A percentile compares a stretch with the other conserved stretches of the same genome.
phyloP scores from a whole-genome alignment of 2,797 vertebrate genomes.

The Odontamblyopus lacepedii region DNA sequence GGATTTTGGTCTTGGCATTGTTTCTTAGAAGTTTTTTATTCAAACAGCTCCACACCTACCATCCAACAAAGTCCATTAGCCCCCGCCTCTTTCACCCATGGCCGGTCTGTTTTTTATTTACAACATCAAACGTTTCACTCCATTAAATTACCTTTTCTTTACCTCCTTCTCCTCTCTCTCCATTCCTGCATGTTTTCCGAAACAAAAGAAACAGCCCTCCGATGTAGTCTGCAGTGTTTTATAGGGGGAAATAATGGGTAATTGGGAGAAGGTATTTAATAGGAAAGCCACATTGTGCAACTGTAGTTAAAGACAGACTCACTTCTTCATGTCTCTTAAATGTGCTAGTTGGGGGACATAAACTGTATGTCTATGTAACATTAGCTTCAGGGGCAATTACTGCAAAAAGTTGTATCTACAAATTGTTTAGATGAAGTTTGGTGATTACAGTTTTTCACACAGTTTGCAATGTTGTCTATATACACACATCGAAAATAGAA shows the following conservation, averaged over 20 bases:
- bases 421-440: no score
- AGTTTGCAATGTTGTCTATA: no score
- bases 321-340: constrained; percentile 64
- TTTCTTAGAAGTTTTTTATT: constrained; percentile 75
- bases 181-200: constrained; percentile 77
- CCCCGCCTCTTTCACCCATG: constrained; percentile 71
- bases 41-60: constrained; percentile 79
- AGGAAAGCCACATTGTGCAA: constrained; percentile 76
- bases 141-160: constrained; percentile 79
- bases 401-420: no score
- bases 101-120: constrained; percentile 82
- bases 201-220: constrained; percentile 78
- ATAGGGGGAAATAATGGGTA: constrained; percentile 84
- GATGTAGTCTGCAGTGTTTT: constrained; percentile 79
- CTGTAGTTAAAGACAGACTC: constrained; percentile 67
- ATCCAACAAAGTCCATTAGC: constrained; percentile 76
- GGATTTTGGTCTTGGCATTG: constrained; percentile 71
- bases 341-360: constrained; percentile 56
- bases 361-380: constrained; percentile 30
- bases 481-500: no score
- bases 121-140: constrained; percentile 85
- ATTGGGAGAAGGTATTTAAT: constrained; percentile 85
- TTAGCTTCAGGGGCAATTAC: background rate
- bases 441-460: no score
- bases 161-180: constrained; percentile 36